phyloP scores from a whole-genome alignment of 1,140 invertebrate genomes.

The Choristoneura fumiferana region DNA sequence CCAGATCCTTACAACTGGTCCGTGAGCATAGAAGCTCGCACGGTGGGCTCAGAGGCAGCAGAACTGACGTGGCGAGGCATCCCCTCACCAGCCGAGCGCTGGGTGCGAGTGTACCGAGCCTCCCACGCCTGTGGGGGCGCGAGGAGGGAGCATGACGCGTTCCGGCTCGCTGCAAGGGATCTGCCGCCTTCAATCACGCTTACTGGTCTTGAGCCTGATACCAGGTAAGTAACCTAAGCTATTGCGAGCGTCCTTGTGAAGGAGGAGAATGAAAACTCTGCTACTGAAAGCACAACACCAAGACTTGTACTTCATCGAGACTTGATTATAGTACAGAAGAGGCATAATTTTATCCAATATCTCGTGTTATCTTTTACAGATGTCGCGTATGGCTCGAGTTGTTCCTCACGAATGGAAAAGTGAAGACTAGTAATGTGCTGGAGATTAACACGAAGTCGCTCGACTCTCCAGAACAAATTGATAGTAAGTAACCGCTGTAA shows the following conservation, averaged over 20 bases:
- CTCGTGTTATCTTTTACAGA: slow-evolving; percentile 64
- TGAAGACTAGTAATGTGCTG: slow-evolving; percentile 92
- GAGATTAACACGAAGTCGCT: slow-evolving; percentile 91
- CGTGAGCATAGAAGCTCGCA: slow-evolving; percentile 85
- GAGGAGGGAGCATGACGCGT: slow-evolving; percentile 87
- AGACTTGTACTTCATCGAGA: too few species aligned
- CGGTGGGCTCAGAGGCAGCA: slow-evolving; percentile 86
- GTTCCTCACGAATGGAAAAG: slow-evolving; percentile 92
- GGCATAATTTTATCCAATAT: slow-evolving; percentile 7
- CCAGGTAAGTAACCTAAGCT: slow-evolving; percentile 67
- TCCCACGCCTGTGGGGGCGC: slow-evolving; percentile 86
- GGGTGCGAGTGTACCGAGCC: slow-evolving; percentile 93
- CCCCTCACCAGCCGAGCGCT: slow-evolving; percentile 92
- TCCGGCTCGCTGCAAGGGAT: slow-evolving; percentile 91
- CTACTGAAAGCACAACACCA: too few species aligned
- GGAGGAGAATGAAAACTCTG: too few species aligned
- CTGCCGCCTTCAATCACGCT: slow-evolving; percentile 80
- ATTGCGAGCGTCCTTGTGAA: too few species aligned
- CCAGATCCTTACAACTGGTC: slow-evolving; percentile 89
- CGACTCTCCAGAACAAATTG: slow-evolving; percentile 75
- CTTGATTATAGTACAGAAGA: too few species aligned
- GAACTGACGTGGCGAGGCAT: slow-evolving; percentile 90
- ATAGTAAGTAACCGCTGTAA: slow-evolving; percentile 57
- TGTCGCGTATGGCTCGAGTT: slow-evolving; percentile 93
- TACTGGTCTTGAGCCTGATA: slow-evolving; percentile 85